Base-by-base conservation (phyloP, 2,113 vertebrate genomes). In the Propithecus coquereli region DNA sequence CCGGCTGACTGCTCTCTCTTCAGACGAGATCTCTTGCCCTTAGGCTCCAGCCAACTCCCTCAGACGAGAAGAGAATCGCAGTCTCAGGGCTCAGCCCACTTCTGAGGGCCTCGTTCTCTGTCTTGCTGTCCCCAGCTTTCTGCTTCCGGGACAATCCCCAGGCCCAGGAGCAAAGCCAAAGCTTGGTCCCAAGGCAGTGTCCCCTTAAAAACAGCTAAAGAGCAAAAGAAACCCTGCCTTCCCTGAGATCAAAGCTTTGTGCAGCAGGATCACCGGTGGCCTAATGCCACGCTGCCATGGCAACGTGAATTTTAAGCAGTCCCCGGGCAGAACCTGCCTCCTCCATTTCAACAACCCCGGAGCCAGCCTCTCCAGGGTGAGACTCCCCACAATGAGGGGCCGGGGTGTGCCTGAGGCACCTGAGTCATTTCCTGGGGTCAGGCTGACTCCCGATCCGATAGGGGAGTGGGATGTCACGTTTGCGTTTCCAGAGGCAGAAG, bases 291-390 rank as follows among this genome's bases (percentile, higher is more conserved):
- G 96, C 98, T 98, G 98, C 98, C 97, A 98, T 98, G 97, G 98
- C 97, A 98, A 98, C 98, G 0, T 90, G 98, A 98, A 98, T 98
- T 98, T 98, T 97, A 98, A 98, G 96, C 95, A 97, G 85, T 96
- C 97, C 97, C 92, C 98, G 80, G 1, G 88, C 97, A 95, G 94
- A 96, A 81, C 91, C 92, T 94, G 93, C 93, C 94, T 97, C 97
- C 94, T 97, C 82, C 52, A 59, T 88, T 82, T 97, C 70, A 80
- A 34, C 94, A 97, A 59, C 93, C 27, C 87, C 20, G 87, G 94
- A 98, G 93, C 86, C 95, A 93, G 66, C 1, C 59, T 91, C 68
- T 94, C 37, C 8, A 12, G 85, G 45, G 50, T 34, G 25, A 63
- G 50, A 66, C 43, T 50, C 45, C 89, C 81, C 30, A 30, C 63